Evolutionary conservation across 2,888 invertebrate genomes (phyloP).

Genomic region (Brenthis ino): DNA sequence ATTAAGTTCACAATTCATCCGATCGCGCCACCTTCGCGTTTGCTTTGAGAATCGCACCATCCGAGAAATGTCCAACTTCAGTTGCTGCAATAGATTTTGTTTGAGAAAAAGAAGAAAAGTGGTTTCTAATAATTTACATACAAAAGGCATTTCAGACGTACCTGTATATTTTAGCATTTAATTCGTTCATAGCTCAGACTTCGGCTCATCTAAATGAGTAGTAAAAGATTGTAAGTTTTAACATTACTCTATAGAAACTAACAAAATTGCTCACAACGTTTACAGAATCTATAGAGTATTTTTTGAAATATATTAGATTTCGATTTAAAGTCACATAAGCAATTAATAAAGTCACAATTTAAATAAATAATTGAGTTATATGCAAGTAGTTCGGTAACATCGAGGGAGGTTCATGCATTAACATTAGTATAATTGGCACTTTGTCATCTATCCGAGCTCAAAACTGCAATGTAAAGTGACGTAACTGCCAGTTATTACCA

Average conservation of each 20-base stretch:
- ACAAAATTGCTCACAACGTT: no score
- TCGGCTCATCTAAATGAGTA: no score
- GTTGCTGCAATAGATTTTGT: not conserved
- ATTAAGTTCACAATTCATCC: constrained; percentile 29
- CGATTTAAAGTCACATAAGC: no score
- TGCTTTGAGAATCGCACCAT: constrained; percentile 8
- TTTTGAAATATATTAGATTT: no score
- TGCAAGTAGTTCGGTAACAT: not conserved
- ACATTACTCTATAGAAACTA: no score
- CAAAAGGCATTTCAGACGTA: not conserved
- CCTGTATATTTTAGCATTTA: not conserved
- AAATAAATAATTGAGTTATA: not conserved
- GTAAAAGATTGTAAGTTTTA: no score
- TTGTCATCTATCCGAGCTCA: constrained; percentile 10
- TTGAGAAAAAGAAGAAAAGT: not conserved
- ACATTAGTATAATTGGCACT: constrained; percentile 11
- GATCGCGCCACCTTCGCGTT: constrained; percentile 20
- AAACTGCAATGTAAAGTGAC: constrained; percentile 19
- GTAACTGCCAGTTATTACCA: constrained; percentile 12
- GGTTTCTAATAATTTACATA: not conserved
- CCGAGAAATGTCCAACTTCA: not conserved
- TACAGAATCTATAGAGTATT: no score
- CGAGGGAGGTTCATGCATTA: not conserved
- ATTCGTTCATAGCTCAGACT: not conserved
- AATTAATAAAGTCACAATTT: no score